Conservation (phyloP, 2,888 invertebrate species). For the Philhelius pedissequus region DNA sequence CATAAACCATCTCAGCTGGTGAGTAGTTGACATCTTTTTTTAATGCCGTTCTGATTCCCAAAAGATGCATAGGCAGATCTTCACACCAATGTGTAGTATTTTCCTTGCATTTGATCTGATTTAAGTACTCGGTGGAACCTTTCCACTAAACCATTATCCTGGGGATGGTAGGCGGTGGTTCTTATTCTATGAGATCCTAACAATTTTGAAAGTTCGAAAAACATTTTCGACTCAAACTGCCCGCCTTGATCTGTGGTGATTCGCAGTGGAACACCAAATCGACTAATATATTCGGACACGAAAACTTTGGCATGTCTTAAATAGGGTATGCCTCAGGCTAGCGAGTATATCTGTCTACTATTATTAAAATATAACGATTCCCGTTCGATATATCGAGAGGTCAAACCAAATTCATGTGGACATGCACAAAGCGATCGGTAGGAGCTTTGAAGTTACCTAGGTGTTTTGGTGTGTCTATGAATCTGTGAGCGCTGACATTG, state of each 20-base stretch:
- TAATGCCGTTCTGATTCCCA: not conserved
- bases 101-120: too few species aligned
- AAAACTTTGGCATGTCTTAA: slow-evolving; percentile 43
- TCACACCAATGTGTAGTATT: too few species aligned
- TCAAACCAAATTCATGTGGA: slow-evolving; percentile 76
- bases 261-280: not conserved
- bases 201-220: not conserved
- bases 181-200: too few species aligned
- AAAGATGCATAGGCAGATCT: not conserved
- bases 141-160: too few species aligned
- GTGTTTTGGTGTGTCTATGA: not conserved
- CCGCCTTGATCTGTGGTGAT: not conserved
- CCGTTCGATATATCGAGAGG: slow-evolving; percentile 74
- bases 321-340: slow-evolving; percentile 70
- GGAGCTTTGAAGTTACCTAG: not conserved
- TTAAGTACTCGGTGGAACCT: too few species aligned
- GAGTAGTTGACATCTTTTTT: not conserved
- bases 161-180: too few species aligned
- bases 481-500: not conserved
- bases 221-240: not conserved
- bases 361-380: slow-evolving; percentile 73
- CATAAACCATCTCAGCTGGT: too few species aligned
- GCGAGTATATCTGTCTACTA: slow-evolving; percentile 58
- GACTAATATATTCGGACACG: not conserved
- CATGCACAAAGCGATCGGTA: not conserved